Evolutionary conservation across 1,140 invertebrate species (phyloP).

Genomic region (Meloidogyne hapla): DNA sequence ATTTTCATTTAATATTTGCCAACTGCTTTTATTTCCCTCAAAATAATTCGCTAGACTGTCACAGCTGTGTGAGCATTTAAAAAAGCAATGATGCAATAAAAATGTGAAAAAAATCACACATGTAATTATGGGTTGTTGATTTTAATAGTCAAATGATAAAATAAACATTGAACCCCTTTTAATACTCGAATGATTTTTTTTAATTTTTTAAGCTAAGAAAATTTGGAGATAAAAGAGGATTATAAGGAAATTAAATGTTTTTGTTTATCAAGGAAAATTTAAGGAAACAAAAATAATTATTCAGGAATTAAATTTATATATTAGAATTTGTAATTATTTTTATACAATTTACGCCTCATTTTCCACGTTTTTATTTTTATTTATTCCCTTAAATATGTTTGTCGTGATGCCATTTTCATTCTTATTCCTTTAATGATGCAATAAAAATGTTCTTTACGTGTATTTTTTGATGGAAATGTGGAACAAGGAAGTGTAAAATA

Average conservation of each 20-base stretch:
- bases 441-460: slow-evolving; percentile 1
- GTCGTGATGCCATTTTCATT: background rate
- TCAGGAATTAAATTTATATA: too few species aligned
- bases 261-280: background rate
- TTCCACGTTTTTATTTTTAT: background rate
- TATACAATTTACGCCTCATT: background rate
- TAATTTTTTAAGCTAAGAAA: too few species aligned
- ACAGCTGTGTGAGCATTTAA: background rate
- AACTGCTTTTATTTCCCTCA: background rate
- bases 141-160: background rate
- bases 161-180: background rate
- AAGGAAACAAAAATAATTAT: too few species aligned
- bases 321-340: too few species aligned
- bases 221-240: too few species aligned
- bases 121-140: background rate
- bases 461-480: background rate
- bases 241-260: background rate
- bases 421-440: background rate
- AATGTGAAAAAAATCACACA: background rate
- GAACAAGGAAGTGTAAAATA: background rate
- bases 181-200: background rate
- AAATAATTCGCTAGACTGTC: background rate
- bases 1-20: background rate
- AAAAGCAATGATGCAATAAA: slow-evolving; percentile 1
- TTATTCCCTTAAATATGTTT: background rate